Evolutionary conservation across 2,797 vertebrate genomes (phyloP), one percentile per base, ranked within the genome.

Genomic region (Orestias chungarensis): DNA sequence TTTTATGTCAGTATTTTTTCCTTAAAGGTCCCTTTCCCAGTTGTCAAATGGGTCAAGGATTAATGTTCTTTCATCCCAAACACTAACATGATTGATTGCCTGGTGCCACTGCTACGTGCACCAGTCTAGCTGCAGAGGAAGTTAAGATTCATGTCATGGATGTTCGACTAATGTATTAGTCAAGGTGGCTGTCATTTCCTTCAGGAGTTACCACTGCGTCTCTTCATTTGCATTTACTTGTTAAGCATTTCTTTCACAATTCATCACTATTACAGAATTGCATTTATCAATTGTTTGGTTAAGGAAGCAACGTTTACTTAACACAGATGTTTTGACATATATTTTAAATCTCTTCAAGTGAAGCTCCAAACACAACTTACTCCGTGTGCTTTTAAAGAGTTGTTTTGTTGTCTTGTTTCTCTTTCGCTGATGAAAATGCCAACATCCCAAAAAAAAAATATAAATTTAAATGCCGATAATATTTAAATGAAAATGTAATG

Each of bases 121-220:
- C 11, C 33, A 62, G 40, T n/a, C 59, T 23, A 7, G 40, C 59
- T 38, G 35, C 14, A 40, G 59, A 20, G 55, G 31, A 31, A 23
- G 31, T 35, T 59, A 33, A n/a, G 20, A 40, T 9, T 40, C 59
- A n/a, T 62, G 59, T 40, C 59, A 62, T n/a, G n/a, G 10, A 61
- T n/a, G 35, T 62, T 10, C 35, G 40, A 62, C 12, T 40, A 62
- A 62, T 62, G 23, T 40, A 62, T 62, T 62, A 40, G 35, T n/a
- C 59, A 62, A 25, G 23, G 35, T 12, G 40, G 35, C 20, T 62
- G 35, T 40, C n/a, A 62, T 15, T n/a, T 62, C 59, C 20, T 40
- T 7, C 33, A n/a, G 20, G 33, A 40, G 59, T 40, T 40, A 40
- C 35, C 12, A 10, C 23, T 62, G 57, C 14, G 59, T 25, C 35